These are phyloP conservation scores for Magallana gigas DNA, from an alignment of 1,140 invertebrate genomes.

Conservation along the genomic window DNA sequence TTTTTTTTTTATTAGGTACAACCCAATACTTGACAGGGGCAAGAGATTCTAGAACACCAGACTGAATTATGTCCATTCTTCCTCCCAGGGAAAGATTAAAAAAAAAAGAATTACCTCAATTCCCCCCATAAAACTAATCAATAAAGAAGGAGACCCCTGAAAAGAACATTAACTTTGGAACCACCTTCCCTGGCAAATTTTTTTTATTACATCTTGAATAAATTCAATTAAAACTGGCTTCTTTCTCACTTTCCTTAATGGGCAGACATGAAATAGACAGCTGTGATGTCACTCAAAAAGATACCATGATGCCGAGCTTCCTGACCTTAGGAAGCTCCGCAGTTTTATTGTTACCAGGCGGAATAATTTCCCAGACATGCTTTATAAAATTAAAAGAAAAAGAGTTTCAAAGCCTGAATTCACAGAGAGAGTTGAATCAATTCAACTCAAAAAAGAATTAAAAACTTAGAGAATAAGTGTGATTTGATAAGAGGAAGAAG, in stretches of 20 bases:
- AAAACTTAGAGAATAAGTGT: too few relatives aligned
- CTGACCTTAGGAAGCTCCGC: not conserved
- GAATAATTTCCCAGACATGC: not conserved
- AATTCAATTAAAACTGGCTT: slow-evolving; percentile 18
- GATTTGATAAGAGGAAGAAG: too few relatives aligned
- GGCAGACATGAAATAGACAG: slow-evolving; percentile 22
- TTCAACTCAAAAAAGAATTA: too few relatives aligned
- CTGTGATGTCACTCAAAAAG: slow-evolving; percentile 29
- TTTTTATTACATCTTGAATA: slow-evolving; percentile 36
- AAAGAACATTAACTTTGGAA: slow-evolving; percentile 29
- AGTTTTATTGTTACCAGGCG: not conserved
- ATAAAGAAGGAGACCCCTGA: not conserved
- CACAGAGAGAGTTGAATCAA: too few relatives aligned
- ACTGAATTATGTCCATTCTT: too few relatives aligned
- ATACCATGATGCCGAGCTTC: slow-evolving; percentile 11
- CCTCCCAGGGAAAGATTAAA: not conserved
- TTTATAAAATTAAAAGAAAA: not conserved
- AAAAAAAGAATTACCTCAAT: not conserved
- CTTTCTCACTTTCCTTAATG: slow-evolving; percentile 33
- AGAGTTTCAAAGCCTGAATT: not conserved
- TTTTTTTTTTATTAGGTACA: too few relatives aligned
- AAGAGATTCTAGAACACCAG: too few relatives aligned
- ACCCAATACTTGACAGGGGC: too few relatives aligned
- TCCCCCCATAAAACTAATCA: slow-evolving; percentile 1
- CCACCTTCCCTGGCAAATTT: slow-evolving; percentile 29